Evolutionary conservation across 2,797 vertebrate genomes (phyloP).

Genomic region (Sebastes oblongus): DNA sequence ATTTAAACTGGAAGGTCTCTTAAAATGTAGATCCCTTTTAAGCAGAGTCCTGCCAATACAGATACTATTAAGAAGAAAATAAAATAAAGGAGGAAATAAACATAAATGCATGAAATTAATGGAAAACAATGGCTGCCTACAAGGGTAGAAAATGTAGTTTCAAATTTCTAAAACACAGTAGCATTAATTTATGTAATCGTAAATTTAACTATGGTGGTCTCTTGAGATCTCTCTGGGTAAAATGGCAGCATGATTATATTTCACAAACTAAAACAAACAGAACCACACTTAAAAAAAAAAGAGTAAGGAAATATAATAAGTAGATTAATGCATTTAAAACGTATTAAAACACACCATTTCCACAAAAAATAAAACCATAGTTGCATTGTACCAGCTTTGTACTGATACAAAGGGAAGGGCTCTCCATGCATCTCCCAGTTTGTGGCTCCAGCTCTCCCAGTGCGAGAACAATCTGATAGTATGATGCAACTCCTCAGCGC

Average conservation of each 20-base stretch:
- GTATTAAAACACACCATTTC: background rate
- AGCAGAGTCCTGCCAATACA: background rate
- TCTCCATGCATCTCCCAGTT: background rate
- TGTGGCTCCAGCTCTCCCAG: background rate
- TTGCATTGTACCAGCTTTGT: background rate
- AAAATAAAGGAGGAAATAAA: background rate
- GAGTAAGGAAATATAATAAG: background rate
- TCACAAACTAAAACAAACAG: background rate
- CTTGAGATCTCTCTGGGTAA: background rate
- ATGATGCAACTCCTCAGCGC: conserved; percentile 36
- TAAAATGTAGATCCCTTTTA: background rate
- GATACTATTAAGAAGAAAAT: background rate
- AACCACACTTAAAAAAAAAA: background rate
- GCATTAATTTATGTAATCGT: background rate
- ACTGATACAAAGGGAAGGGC: background rate
- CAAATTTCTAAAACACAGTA: background rate
- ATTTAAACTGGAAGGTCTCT: background rate
- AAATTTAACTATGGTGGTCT: background rate
- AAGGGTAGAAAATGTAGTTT: background rate
- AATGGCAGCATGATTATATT: background rate
- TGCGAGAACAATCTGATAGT: conserved; percentile 1
- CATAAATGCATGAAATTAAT: background rate
- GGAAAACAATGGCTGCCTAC: background rate
- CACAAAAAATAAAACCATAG: background rate
- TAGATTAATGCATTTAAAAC: background rate